Conservation (phyloP, 2,797 vertebrate species). For the Enteromius fasciolatus region DNA sequence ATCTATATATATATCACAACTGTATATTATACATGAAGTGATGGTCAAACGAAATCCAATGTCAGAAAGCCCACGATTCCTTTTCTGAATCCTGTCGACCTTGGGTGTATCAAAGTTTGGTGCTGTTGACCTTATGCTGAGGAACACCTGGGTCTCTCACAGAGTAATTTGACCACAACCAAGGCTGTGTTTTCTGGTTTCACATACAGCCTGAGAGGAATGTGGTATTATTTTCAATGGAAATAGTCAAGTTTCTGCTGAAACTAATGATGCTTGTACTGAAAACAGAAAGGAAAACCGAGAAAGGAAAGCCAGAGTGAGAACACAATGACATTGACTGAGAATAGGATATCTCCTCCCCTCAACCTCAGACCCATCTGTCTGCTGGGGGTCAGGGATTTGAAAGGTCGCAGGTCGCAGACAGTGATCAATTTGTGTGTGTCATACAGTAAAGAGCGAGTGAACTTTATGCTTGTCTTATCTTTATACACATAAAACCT, state of each 20-base stretch:
- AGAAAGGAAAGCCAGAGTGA: conserved; percentile 1
- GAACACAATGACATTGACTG: conserved; percentile 33
- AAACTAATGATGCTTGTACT: conserved; percentile 10
- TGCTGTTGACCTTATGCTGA: background rate
- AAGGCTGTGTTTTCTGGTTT: conserved; percentile 9
- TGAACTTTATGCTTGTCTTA: conserved; percentile 9
- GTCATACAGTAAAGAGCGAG: conserved; percentile 17
- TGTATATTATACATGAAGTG: background rate
- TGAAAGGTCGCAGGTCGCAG: conserved; percentile 62
- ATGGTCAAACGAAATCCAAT: background rate
- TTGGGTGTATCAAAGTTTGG: background rate
- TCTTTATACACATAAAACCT: conserved; percentile 23
- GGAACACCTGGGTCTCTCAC: background rate
- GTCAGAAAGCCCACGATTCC: background rate
- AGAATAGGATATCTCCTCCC: conserved; percentile 37
- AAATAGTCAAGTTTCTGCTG: conserved; percentile 11
- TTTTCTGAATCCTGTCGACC: background rate
- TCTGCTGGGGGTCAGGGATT: conserved; percentile 58
- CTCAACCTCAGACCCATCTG: conserved; percentile 66
- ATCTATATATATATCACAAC: background rate
- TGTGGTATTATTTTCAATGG: conserved; percentile 13
- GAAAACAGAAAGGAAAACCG: conserved; percentile 20
- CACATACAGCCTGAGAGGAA: background rate
- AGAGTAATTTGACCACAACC: conserved; percentile 6
- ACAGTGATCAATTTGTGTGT: conserved; percentile 24